Evolutionary conservation across 2,888 invertebrate genomes (phyloP), one percentile per base, ranked within the genome.

Genomic region (Amitus sp.): DNA sequence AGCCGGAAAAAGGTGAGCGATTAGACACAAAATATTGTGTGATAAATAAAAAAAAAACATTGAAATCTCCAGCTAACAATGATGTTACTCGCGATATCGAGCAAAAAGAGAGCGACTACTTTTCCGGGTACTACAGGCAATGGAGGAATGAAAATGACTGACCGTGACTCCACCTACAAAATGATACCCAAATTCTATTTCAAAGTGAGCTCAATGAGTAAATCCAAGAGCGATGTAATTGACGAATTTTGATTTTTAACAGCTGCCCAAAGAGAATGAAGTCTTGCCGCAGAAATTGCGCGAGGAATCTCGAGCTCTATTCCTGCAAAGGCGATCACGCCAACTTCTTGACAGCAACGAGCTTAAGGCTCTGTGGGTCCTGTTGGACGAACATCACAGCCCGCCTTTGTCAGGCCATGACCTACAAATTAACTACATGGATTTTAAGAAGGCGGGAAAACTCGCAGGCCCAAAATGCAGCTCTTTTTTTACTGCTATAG

Each of bases 281-380:
- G 85, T 89, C 4, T 75, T 95, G 2, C 86, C 91, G 1, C 90
- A 92, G 75, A 94, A 94, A 81, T 82, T 96, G 37, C 86, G 95
- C 53, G 95, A 96, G 82, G 96, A 96, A 80, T 92, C 95, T 0
- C 86, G 95, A 73, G 93, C 95, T 1, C 87, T 93, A 62, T 94
- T 96, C 78, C 82, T 97, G 43, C 94, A 96, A 82, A 88, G 93
- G 77, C 89, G 92, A 74, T 94, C 93, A 62, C 87, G 90, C 72
- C 91, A 94, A 73, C 83, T 96, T 23, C 82, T 97, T 18, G 93
- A 95, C 79, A 94, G 94, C 77, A 90, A 91, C 75, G 96, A 98
- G 82, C 80, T 96, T 47, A 91, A 92, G 82, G 88, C 90, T 37
- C 82, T 97, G 0, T 96, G 95, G 94, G 87, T 89, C 40, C 83